These are phyloP conservation scores for Aromia moschata DNA, from an alignment of 2,888 invertebrate genomes.

Conservation along the genomic window DNA sequence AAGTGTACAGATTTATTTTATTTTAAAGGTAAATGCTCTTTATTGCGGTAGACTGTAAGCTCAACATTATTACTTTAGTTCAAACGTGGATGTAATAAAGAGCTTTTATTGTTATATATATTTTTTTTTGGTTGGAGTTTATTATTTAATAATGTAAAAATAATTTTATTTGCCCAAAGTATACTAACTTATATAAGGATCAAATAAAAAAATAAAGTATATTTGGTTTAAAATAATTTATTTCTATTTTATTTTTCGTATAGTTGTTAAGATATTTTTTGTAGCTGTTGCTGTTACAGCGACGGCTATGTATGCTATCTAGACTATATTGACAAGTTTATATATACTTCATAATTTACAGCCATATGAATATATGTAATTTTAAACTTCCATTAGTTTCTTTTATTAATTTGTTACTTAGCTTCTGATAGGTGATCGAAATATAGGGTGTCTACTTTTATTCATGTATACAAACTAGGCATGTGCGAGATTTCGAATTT, in stretches of 20 bases:
- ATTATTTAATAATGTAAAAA: slow-evolving; percentile 50
- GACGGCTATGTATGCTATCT: slow-evolving; percentile 13
- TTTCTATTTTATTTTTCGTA: slow-evolving; percentile 45
- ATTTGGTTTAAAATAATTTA: slow-evolving; percentile 46
- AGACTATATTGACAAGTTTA: slow-evolving; percentile 55
- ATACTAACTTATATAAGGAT: slow-evolving; percentile 53
- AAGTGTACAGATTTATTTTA: slow-evolving; percentile 50
- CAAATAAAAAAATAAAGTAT: slow-evolving; percentile 46
- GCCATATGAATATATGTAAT: slow-evolving; percentile 58
- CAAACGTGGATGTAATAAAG: slow-evolving; percentile 44
- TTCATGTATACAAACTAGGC: no score
- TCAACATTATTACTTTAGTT: slow-evolving; percentile 41
- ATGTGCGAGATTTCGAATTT: no score
- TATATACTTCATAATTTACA: slow-evolving; percentile 57
- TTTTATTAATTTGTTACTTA: no score
- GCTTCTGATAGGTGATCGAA: no score
- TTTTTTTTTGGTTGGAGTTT: slow-evolving; percentile 56
- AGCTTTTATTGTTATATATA: slow-evolving; percentile 53
- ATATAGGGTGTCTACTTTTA: no score
- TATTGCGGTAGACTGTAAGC: slow-evolving; percentile 42
- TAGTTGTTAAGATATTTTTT: slow-evolving; percentile 44
- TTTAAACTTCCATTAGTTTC: slow-evolving; percentile 43
- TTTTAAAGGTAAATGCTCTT: slow-evolving; percentile 48
- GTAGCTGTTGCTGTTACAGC: slow-evolving; percentile 44
- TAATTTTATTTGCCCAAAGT: slow-evolving; percentile 56